Evolutionary conservation across 2,888 invertebrate genomes (phyloP), one percentile per base, ranked within the genome.

Genomic region (Hirtodrosophila confusa): DNA sequence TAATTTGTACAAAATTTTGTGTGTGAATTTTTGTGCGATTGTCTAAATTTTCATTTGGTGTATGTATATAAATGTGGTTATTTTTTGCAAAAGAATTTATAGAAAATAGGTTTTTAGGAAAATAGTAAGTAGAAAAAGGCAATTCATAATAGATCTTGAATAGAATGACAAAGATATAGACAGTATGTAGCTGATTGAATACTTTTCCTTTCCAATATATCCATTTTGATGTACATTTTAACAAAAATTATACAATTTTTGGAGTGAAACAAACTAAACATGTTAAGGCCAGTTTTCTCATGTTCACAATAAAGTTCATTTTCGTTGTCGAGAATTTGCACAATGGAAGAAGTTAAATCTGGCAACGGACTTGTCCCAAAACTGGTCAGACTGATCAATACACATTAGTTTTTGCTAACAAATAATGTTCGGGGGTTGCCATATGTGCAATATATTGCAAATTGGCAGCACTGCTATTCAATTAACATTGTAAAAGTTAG

Each of bases 11-110:
- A 56, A 74, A 31, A 75, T 75, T 75, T 69, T 17, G 63, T 78
- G 77, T 79, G 78, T 80, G 65, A 73, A 78, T 76, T 80, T 61
- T 75, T 68, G 84, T 85, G 84, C 84, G 80, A 48, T 74, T 80
- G 69, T 84, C 69, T 75, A 60, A 66, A 60, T 65, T 31, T 71
- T 67, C 29, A 40, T 56, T 61, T 60, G 53, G 83, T 85, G 85
- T 85, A 84, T 84, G 79, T 82, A 86, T 82, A 78, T 78, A 78
- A 31, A 76, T 80, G 80, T 78, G 76, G 62, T 66, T 65, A 73
- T 50, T 51, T 53, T 68, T 79, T 68, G 78, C 80, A 86, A 86
- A 82, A 69, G 53, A 79, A 82, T 78, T 68, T 50, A 78, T 55
- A 68, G 71, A 63, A 77, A 53, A 72, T 23, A 71, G 63, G 49